Base-by-base conservation (phyloP, 1,140 invertebrate genomes). In the Drosophila pruinosa region DNA sequence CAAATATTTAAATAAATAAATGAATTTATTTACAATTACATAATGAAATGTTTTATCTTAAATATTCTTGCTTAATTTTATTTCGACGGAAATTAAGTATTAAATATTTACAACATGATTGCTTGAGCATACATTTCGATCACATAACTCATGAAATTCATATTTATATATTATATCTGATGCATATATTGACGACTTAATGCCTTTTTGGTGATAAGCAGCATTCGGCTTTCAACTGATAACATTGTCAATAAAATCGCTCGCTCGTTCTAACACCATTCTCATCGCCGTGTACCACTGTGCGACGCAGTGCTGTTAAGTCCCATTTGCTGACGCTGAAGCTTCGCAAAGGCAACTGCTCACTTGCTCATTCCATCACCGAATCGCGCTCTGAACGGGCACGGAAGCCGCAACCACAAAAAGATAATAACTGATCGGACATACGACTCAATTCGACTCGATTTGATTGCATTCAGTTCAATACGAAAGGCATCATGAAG, bases 401-500 rank as follows among this genome's bases (percentile, higher is more conserved):
- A 67, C 28, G 36, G 12, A 31, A 7, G 17, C 31, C 34, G 15
- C 45, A 56, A 28, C 5, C 39, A 14, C 48, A 47, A 14, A 45
- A 12, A 28, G n/a, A 22, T 12, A 47, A 7, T 24, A 7, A 47
- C 47, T 21, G 39, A 64, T 64, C 50, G 41, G 24, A 63, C 14
- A 64, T 8, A 43, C 19, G 50, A 52, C 26, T 47, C 24, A 15
- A 34, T 19, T 53, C 26, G 48, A 21, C 8, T 52, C 41, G 31
- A 24, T 3, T 34, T 2, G 31, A 34, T 12, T 36, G n/a, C n/a
- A n/a, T n/a, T n/a, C n/a, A n/a, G n/a, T n/a, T 28, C 24, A n/a
- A 12, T 14, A 6, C 19, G 41, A 47, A 10, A 21, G 38, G 19
- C 31, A 47, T 5, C 17, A 89, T 88, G 78, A 88, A 88, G 61